These are phyloP conservation scores for Drymonia ruficornis DNA, from an alignment of 2,888 invertebrate species.

Conservation along the genomic window DNA sequence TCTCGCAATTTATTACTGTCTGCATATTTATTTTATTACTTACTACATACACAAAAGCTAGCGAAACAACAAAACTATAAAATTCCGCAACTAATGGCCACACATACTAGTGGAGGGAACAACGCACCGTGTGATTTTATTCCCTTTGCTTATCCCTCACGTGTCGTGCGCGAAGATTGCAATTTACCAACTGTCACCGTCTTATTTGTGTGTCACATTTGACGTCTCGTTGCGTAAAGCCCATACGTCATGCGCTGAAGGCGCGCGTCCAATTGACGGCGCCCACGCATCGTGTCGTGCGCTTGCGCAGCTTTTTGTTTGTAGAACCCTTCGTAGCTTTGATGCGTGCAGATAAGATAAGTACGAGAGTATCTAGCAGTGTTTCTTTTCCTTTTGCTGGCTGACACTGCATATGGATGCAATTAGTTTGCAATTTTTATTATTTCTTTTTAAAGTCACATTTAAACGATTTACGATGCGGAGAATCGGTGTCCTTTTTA, in stretches of 20 bases:
- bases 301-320: slow-evolving; percentile 13
- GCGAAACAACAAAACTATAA: slow-evolving; percentile 30
- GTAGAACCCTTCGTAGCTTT: slow-evolving; percentile 3
- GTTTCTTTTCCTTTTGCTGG: neutral
- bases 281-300: slow-evolving; percentile 41
- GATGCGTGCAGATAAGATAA: slow-evolving; percentile 7
- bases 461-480: slow-evolving; percentile 8
- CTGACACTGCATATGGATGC: slow-evolving; percentile 5
- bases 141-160: slow-evolving; percentile 34
- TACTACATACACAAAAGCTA: slow-evolving; percentile 22
- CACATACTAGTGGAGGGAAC: slow-evolving; percentile 25
- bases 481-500: neutral
- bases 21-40: neutral
- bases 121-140: slow-evolving; percentile 29
- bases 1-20: too few relatives aligned
- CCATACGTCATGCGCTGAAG: slow-evolving; percentile 34
- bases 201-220: slow-evolving; percentile 57
- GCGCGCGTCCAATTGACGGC: slow-evolving; percentile 37
- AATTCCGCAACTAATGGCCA: slow-evolving; percentile 32
- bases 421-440: slow-evolving; percentile 7
- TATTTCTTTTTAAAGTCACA: neutral
- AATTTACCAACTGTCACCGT: slow-evolving; percentile 50
- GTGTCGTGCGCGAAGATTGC: slow-evolving; percentile 42
- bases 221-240: slow-evolving; percentile 55
- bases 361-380: slow-evolving; percentile 1